Base-by-base conservation (phyloP, 2,113 vertebrate genomes). In the Muntiacus muntjak region DNA sequence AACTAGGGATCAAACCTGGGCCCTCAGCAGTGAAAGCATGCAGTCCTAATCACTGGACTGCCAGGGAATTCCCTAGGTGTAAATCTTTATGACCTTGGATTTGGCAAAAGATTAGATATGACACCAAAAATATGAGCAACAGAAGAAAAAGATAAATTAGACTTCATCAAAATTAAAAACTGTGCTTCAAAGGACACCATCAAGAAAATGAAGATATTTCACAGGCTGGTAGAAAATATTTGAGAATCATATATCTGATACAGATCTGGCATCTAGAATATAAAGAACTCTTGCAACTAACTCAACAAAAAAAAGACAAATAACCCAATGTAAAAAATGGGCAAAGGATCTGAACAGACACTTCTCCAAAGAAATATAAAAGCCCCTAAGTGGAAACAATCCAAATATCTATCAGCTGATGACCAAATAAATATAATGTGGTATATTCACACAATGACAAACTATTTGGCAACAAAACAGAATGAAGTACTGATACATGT, bases 221-320 rank as follows among this genome's bases (percentile, higher is more conserved):
- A 95, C 17, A 84, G 47, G 43, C 76, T 85, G 55, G 79, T 13
- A 86, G 26, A 87, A 96, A 67, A 87, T 91, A 87, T 81, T 67
- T 87, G 36, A 60, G 71, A 67, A 87, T 92, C 50, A 64, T 64
- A 2, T 67, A 87, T 86, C n/a, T 91, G 64, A 78, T 55, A 86
- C 62, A 47, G n/a, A 30, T 52, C n/a, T 43, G 57, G 45, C 25
- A 86, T 64, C 55, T 57, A 87, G 40, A 58, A 95, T 87, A 58
- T 82, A 71, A 81, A 91, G 23, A 91, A 60, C 21, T 82, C 67
- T 50, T 84, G 57, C 43, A 95, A 82, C 43, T 86, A 84, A 87
- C 43, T 91, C 36, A 82, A 96, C 21, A 60, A 85, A 76, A 92
- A 86, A 86, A 79, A 92, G 74, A 96, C 26, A 86, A 60, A 91